These are phyloP conservation scores for Saccopteryx bilineata DNA, from an alignment of 2,113 vertebrate species.

Conservation along the genomic window DNA sequence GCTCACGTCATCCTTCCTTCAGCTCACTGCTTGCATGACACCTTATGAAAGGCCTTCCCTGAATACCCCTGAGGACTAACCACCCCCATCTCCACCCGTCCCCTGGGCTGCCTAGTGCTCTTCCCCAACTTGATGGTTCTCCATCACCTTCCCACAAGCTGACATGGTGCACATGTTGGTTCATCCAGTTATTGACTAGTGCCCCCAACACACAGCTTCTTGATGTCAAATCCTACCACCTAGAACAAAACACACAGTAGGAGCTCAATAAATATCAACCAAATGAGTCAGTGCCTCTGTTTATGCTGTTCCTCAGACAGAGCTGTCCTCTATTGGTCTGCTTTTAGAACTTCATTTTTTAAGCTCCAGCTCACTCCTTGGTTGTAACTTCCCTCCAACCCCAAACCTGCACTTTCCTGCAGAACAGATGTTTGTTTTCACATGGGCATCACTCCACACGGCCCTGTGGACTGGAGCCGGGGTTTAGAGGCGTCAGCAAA, in stretches of 20 bases:
- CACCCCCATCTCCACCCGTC: too few relatives aligned
- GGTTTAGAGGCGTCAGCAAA: not conserved
- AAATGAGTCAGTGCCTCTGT: not conserved
- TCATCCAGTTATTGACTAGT: not conserved
- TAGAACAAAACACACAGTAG: not conserved
- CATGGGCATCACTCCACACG: accelerated
- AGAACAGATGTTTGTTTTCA: not conserved
- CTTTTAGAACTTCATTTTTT: not conserved
- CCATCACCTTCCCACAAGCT: not conserved
- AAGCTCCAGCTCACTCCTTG: not conserved
- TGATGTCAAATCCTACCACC: not conserved
- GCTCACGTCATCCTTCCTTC: not conserved
- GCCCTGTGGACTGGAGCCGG: not conserved
- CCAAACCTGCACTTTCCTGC: not conserved
- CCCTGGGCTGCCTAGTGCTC: not conserved
- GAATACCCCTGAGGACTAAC: not conserved
- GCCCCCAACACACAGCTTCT: not conserved
- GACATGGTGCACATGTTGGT: not conserved
- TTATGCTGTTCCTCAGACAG: not conserved
- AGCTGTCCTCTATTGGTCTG: not conserved
- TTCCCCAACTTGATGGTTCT: not conserved
- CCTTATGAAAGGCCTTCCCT: not conserved
- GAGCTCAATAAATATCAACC: not conserved
- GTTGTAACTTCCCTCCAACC: not conserved
- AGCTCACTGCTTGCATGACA: not conserved